Conservation (phyloP, 2,113 vertebrate species). For the Ceyx cyanopectus region DNA sequence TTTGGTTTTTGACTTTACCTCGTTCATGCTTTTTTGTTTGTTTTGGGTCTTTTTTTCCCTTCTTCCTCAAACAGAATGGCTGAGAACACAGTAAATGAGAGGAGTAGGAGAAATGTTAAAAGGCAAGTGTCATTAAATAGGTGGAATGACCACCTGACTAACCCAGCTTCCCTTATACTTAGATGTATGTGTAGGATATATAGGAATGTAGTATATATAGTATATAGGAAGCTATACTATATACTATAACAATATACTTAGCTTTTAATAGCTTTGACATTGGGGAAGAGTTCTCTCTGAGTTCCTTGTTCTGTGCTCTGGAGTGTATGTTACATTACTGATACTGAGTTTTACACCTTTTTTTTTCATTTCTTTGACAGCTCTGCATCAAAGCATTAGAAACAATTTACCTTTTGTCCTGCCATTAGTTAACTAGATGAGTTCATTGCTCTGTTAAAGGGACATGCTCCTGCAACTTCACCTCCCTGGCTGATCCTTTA, state of each 20-base stretch:
- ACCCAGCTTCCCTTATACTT: background rate
- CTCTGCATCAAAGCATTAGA: background rate
- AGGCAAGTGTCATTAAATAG: background rate
- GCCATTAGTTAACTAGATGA: background rate
- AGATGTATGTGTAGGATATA: background rate
- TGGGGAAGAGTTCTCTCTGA: background rate
- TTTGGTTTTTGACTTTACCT: background rate
- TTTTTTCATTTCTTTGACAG: background rate
- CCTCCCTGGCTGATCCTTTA: background rate
- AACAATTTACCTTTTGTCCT: background rate
- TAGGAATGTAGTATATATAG: too few species aligned
- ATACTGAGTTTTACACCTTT: background rate
- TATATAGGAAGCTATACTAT: too few species aligned
- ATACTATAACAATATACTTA: background rate
- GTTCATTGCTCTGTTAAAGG: background rate
- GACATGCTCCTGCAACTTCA: background rate
- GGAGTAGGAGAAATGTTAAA: background rate
- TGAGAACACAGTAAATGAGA: background rate
- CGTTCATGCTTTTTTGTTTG: background rate
- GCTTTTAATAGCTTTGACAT: conserved; percentile 3
- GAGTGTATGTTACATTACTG: background rate
- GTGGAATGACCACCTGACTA: background rate
- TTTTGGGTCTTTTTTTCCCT: background rate
- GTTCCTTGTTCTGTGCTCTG: background rate
- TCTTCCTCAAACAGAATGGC: background rate